A percentile compares a stretch with the other conserved stretches of the same genome.
phyloP scores from a whole-genome alignment of 2,888 invertebrate genomes.

The Hololepta plana region DNA sequence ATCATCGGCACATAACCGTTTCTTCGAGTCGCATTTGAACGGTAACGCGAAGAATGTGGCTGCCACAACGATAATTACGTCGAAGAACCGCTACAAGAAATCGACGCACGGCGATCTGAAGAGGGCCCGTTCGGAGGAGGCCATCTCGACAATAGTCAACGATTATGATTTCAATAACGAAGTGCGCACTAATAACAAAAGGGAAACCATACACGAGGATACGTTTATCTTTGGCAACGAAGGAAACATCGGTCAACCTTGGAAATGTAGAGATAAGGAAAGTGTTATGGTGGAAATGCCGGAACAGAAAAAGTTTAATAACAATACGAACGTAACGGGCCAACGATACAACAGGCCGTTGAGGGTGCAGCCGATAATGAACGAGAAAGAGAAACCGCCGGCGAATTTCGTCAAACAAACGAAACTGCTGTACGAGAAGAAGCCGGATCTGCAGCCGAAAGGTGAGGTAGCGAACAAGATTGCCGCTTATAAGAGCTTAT shows the following conservation, averaged over 20 bases:
- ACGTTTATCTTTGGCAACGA: constrained; percentile 9
- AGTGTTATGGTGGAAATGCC: constrained; percentile 10
- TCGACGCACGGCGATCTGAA: constrained; percentile 42
- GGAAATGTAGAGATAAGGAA: constrained; percentile 13
- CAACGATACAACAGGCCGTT: constrained; percentile 31
- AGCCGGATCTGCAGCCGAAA: constrained; percentile 35
- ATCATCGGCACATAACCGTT: constrained; percentile 9
- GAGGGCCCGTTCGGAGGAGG: constrained; percentile 73
- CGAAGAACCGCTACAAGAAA: constrained; percentile 31
- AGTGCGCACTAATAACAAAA: constrained; percentile 12
- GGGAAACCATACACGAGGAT: constrained; percentile 13
- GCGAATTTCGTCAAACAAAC: constrained; percentile 78
- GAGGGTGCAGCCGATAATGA: constrained; percentile 42
- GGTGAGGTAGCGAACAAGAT: constrained; percentile 47
- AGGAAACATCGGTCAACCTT: constrained; percentile 17
- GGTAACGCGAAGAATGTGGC: constrained; percentile 15
- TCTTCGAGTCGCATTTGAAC: constrained; percentile 16
- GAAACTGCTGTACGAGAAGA: constrained; percentile 64
- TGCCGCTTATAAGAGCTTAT: constrained; percentile 42
- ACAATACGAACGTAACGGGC: constrained; percentile 3
- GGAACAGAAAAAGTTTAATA: too few species aligned
- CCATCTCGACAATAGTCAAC: constrained; percentile 38
- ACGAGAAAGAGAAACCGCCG: constrained; percentile 67
- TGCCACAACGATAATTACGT: too few species aligned
- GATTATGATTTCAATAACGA: constrained; percentile 8